These are phyloP conservation scores for Diachasma alloeum DNA, from an alignment of 1,140 invertebrate genomes.

Conservation along the genomic window DNA sequence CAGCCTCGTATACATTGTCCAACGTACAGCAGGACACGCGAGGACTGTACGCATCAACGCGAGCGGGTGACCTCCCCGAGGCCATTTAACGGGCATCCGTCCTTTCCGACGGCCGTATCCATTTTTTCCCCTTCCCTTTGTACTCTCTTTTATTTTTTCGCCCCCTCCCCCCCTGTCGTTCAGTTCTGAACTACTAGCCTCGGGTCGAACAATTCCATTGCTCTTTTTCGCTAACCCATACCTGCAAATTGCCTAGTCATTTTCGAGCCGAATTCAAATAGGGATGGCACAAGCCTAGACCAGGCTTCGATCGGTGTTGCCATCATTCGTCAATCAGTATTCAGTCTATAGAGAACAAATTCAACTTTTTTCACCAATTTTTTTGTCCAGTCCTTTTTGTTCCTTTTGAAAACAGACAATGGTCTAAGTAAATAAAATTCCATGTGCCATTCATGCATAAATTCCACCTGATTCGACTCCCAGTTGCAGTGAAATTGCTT, in stretches of 20 bases:
- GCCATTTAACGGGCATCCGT: conserved; percentile 23
- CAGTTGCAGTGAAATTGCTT: neutral
- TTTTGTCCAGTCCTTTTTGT: neutral
- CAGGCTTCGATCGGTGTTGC: conserved; percentile 16
- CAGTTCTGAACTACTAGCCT: conserved; percentile 27
- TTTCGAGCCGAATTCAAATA: conserved; percentile 20
- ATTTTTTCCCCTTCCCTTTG: neutral
- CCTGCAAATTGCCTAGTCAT: conserved; percentile 30
- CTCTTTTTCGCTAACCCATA: conserved; percentile 3
- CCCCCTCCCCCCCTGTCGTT: conserved; percentile 12
- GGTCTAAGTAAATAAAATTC: neutral
- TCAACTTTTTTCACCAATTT: neutral
- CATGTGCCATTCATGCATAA: neutral
- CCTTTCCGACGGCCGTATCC: neutral
- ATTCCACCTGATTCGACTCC: neutral
- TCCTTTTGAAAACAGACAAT: neutral
- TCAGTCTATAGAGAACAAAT: conserved; percentile 1
- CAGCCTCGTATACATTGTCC: conserved; percentile 7
- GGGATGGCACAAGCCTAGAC: conserved; percentile 5
- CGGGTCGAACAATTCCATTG: conserved; percentile 20
- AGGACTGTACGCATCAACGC: conserved; percentile 7
- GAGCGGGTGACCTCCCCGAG: conserved; percentile 26
- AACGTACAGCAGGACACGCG: conserved; percentile 11
- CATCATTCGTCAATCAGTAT: conserved; percentile 28
- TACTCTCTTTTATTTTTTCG: conserved; percentile 3